Percentiles rank a stretch among this genome's conserved stretches.
Evolutionary conservation across 2,113 vertebrate genomes (phyloP).

Genomic region (Xenopus tropicalis): UCB_Xtro_10.0 CM004443.2:59905501-59906000

Average conservation of each 20-base stretch:
- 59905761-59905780: constrained; percentile 19
- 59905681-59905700: neutral
- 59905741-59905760: neutral
- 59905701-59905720: neutral
- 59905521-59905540: no score
- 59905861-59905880: constrained; percentile 11
- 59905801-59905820: constrained; percentile 26
- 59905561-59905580: no score
- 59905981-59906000: constrained; percentile 33
- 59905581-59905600: no score
- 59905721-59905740: neutral
- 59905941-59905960: constrained; percentile 16
- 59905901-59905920: constrained; percentile 2
- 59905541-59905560: no score
- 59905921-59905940: constrained; percentile 32
- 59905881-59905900: constrained; percentile 15
- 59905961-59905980: constrained; percentile 4
- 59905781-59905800: constrained; percentile 23
- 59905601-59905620: no score
- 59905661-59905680: neutral
- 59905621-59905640: no score
- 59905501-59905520: no score
- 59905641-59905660: no score
- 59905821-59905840: constrained; percentile 18
- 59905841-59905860: constrained; percentile 24